A percentile compares a stretch with the other conserved stretches of the same genome.
Evolutionary conservation across 2,888 invertebrate genomes (phyloP).

Genomic region (Odontocolon sp.): DNA sequence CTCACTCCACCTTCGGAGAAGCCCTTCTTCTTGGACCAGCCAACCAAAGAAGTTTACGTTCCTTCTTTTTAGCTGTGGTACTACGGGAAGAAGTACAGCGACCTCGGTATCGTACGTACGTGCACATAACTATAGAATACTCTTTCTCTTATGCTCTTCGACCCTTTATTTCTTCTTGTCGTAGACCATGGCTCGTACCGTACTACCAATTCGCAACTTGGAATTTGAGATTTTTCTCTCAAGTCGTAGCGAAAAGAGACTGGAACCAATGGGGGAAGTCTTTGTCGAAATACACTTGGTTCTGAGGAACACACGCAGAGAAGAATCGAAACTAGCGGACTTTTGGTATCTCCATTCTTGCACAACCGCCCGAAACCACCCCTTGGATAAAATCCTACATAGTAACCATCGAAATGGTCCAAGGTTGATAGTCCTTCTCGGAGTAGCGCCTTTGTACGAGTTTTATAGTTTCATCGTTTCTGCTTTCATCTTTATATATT

Average conservation of each 20-base stretch:
- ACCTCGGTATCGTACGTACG: conserved; percentile 29
- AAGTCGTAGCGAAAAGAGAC: conserved; percentile 21
- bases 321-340: conserved; percentile 19
- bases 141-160: neutral
- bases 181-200: neutral
- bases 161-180: conserved; percentile 23
- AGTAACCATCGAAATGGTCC: conserved; percentile 3
- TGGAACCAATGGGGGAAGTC: no score
- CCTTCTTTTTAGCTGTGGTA: conserved; percentile 16
- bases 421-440: conserved; percentile 15
- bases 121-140: conserved; percentile 1
- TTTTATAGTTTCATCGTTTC: conserved; percentile 16
- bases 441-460: neutral
- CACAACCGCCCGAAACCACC: neutral
- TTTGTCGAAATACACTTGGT: conserved; percentile 37
- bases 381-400: no score
- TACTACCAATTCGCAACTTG: conserved; percentile 9
- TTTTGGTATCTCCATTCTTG: conserved; percentile 6
- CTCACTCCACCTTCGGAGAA: conserved; percentile 24
- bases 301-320: neutral
- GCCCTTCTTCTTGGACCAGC: conserved; percentile 29
- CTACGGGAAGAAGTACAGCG: conserved; percentile 15
- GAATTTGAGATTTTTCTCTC: conserved; percentile 45
- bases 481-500: neutral
- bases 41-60: conserved; percentile 43